Evolutionary conservation across 1,140 invertebrate species (phyloP), one percentile per base, ranked within the genome.

Genomic region (Teleopsis dalmanni): DNA sequence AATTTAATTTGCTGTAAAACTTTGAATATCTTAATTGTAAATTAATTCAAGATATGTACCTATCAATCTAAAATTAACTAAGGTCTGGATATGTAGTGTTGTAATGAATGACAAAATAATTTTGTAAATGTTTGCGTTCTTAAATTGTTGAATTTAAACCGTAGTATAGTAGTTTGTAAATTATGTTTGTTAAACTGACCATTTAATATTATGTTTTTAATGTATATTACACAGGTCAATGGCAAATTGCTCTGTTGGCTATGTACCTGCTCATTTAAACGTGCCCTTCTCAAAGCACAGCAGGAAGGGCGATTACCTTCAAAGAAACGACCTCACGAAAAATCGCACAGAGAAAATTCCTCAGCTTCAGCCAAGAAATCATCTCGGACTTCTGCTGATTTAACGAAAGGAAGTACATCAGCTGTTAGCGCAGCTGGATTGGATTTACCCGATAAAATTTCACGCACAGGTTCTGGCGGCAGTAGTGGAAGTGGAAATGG

Each of bases 231-330:
- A 34, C 73, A 95, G 91, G 87, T 95, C 43, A 92, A 96, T 76
- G 93, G 93, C 1, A 96, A 95, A 72, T 71, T 95, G 33, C 76
- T 97, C 29, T 98, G 94, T 73, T 98, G 93, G 93, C 75, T 96
- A 8, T 98, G 94, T 73, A 96, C 93, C 10, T 77, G 95, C 53
- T 93, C 93, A 0, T 92, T 91, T 62, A 95, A 95, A 72, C 75
- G 92, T 59, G 91, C 93, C 1, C 66, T 95, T 58, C 87, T 92
- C 2, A 89, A 92, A 66, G 92, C 91, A 31, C 95, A 91, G 72
- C 90, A 92, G 58, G 81, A 81, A 11, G 84, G 88, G 57, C 79
- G 84, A 14, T 84, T 85, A 35, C 75, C 84, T 53, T 55, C 62
- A 48, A 70, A 70, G 49, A 85, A 78, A 65, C 81, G 69, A 61